These are phyloP conservation scores for Tangara arthus DNA, from an alignment of 2,797 vertebrate species.

Conservation along the genomic window DNA sequence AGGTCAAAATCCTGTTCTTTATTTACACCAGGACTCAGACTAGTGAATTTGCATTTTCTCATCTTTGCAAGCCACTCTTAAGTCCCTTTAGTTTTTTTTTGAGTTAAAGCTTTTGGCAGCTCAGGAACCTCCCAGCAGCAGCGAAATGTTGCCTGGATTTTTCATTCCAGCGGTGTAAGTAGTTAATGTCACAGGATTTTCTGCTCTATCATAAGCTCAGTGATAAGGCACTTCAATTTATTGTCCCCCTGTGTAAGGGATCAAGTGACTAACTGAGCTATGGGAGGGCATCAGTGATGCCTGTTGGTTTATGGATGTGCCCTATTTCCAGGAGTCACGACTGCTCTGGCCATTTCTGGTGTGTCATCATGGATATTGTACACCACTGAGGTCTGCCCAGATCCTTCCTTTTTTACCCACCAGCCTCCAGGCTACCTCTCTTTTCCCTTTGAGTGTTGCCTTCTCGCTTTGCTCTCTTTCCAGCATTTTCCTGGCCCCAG, in stretches of 20 bases:
- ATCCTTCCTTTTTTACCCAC: not conserved
- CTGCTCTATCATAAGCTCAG: not conserved
- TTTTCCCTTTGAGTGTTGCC: not conserved
- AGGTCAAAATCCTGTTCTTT: not conserved
- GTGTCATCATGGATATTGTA: not conserved
- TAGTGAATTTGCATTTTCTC: not conserved
- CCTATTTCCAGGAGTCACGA: not conserved
- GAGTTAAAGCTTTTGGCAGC: not conserved
- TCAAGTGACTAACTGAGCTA: not conserved
- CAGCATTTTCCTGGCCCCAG: constrained; percentile 15
- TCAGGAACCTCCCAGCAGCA: not conserved
- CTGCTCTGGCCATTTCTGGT: not conserved
- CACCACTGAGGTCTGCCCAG: not conserved
- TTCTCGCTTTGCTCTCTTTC: not conserved
- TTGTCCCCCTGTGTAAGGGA: not conserved
- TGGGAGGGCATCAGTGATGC: not conserved
- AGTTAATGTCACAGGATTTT: not conserved
- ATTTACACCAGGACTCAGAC: not conserved
- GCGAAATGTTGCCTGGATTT: not conserved
- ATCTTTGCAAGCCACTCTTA: not conserved
- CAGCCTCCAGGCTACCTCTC: not conserved
- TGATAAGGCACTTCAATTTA: constrained; percentile 3
- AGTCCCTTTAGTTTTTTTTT: not conserved
- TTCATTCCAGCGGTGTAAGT: not conserved
- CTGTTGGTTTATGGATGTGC: not conserved